Evolutionary conservation across 2,888 invertebrate genomes (phyloP).

Genomic region (Nymphalis polychloros): DNA sequence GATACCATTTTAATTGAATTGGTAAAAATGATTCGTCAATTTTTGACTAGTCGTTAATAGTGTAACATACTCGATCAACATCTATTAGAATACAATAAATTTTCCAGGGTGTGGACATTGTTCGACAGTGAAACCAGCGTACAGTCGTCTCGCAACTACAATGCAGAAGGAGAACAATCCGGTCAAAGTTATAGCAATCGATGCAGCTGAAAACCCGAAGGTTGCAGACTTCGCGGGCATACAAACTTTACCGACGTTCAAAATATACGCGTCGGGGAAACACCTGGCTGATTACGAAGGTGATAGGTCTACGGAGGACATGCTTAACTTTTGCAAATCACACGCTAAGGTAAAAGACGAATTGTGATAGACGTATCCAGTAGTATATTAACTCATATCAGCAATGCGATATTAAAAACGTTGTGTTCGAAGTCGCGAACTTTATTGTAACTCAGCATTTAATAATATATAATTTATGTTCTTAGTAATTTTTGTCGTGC

Average conservation of each 20-base stretch:
- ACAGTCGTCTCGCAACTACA: conserved; percentile 79
- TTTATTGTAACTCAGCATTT: too few species aligned
- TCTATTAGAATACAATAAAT: background rate
- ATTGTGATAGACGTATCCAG: conserved; percentile 54
- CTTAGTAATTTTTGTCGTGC: too few species aligned
- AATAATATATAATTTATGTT: too few species aligned
- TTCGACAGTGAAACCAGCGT: conserved; percentile 85
- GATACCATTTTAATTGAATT: too few species aligned
- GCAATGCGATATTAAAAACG: too few species aligned
- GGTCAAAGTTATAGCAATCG: conserved; percentile 81
- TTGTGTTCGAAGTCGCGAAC: too few species aligned
- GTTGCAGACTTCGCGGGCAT: conserved; percentile 83
- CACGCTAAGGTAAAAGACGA: conserved; percentile 65
- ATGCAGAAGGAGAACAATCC: conserved; percentile 64
- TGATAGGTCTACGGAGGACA: conserved; percentile 77
- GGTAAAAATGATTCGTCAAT: too few species aligned
- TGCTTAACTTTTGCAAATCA: conserved; percentile 74
- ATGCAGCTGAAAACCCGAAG: conserved; percentile 84
- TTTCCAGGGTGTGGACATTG: conserved; percentile 88
- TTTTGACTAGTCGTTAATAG: too few species aligned
- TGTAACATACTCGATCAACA: background rate
- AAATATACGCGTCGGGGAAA: conserved; percentile 81
- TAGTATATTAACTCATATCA: background rate
- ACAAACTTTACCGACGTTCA: conserved; percentile 85
- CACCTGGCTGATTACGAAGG: conserved; percentile 81